A percentile compares a stretch with the other conserved stretches of the same genome.
phyloP scores from a whole-genome alignment of 2,113 vertebrate genomes.

The Oryzias melastigma region DNA sequence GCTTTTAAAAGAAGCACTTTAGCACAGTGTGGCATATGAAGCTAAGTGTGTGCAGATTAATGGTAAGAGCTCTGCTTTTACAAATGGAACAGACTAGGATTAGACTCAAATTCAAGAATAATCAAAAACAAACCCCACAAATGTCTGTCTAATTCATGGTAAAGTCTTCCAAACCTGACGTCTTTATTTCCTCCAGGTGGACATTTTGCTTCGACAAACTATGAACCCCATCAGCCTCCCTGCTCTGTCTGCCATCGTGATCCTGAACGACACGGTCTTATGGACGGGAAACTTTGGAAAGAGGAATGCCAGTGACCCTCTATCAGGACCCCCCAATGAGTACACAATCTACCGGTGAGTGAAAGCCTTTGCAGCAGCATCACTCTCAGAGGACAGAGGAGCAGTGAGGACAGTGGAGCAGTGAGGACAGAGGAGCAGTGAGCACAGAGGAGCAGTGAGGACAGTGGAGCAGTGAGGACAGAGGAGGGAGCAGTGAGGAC shows the following conservation, averaged over 20 bases:
- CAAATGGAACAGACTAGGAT: neutral
- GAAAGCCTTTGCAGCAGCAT: neutral
- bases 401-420: too few relatives aligned
- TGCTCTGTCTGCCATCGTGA: constrained; percentile 85
- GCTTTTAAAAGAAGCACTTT: neutral
- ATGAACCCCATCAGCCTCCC: constrained; percentile 80
- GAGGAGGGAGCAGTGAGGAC: too few relatives aligned
- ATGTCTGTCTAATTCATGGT: too few relatives aligned
- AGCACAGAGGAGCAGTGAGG: too few relatives aligned
- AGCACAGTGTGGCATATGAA: neutral
- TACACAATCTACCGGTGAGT: constrained; percentile 93
- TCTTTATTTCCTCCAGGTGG: constrained; percentile 77
- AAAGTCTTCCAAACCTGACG: too few relatives aligned
- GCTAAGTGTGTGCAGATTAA: neutral
- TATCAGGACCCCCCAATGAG: constrained; percentile 83
- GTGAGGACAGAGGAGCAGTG: too few relatives aligned
- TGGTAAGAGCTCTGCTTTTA: neutral
- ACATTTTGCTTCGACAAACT: constrained; percentile 78
- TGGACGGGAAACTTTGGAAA: constrained; percentile 94
- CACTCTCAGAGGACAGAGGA: neutral
- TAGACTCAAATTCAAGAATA: neutral
- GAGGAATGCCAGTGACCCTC: constrained; percentile 82
- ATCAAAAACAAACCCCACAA: too few relatives aligned
- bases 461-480: too few relatives aligned
- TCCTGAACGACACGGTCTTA: constrained; percentile 90